Percentiles rank a stretch among this genome's conserved stretches.
phyloP scores from a whole-genome alignment of 2,113 vertebrate species.

The Platichthys flesus region DNA sequence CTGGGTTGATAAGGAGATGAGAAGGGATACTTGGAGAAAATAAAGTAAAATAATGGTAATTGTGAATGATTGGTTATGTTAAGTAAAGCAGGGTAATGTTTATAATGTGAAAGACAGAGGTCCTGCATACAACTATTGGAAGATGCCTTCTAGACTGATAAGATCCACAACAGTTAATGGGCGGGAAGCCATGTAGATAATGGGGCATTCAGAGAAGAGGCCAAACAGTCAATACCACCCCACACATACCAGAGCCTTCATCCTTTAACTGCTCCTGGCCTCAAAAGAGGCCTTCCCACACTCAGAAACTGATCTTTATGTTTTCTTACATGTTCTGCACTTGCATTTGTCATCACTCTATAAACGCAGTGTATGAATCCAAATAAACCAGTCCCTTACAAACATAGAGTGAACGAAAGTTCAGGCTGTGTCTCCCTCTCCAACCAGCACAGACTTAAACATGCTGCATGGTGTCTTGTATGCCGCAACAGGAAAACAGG shows the following conservation, averaged over 20 bases:
- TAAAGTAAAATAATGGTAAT: not conserved
- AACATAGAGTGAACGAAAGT: not conserved
- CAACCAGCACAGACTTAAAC: conserved; percentile 1
- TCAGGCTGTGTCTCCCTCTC: not conserved
- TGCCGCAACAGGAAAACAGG: conserved; percentile 51
- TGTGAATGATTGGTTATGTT: not conserved
- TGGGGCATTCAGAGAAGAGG: conserved; percentile 64
- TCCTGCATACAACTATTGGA: conserved; percentile 25
- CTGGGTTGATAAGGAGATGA: not conserved
- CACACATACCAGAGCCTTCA: conserved; percentile 58
- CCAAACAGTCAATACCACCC: conserved; percentile 64
- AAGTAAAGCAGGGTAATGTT: not conserved
- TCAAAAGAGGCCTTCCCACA: conserved; percentile 49
- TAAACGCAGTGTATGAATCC: conserved; percentile 29
- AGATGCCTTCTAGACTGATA: conserved; percentile 53
- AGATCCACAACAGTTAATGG: conserved; percentile 58
- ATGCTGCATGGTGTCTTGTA: not conserved
- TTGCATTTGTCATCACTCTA: conserved; percentile 48
- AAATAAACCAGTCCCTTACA: conserved; percentile 17
- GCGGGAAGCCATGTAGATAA: conserved; percentile 61
- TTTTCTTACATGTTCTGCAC: conserved; percentile 51
- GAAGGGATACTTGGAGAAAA: not conserved
- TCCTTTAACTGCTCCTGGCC: conserved; percentile 47
- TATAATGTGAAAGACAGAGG: not conserved
- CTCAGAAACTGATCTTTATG: conserved; percentile 47